phyloP scores from a whole-genome alignment of 1,140 invertebrate genomes.

The Proales similis region DNA sequence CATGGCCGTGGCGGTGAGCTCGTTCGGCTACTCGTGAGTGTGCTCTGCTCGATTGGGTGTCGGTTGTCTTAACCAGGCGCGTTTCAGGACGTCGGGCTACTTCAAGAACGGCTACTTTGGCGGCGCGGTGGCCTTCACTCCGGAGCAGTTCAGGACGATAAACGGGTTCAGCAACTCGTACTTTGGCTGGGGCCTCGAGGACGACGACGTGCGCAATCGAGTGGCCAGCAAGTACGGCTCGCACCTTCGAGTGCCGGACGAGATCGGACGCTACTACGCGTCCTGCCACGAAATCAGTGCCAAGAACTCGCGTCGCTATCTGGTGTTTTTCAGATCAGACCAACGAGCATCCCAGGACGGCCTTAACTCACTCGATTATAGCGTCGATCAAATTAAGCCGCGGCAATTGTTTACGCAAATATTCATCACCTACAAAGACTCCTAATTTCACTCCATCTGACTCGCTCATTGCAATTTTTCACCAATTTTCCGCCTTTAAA shows the following conservation, averaged over 20 bases:
- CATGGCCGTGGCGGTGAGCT: constrained; percentile 86
- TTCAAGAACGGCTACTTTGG: constrained; percentile 37
- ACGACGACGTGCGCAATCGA: constrained; percentile 39
- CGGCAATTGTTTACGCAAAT: no score
- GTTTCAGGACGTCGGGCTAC: constrained; percentile 16
- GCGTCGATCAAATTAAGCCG: no score
- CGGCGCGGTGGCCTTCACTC: constrained; percentile 38
- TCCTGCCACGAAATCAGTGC: constrained; percentile 21
- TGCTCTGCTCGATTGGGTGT: neutral
- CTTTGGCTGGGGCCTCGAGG: constrained; percentile 46
- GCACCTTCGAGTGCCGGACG: constrained; percentile 75
- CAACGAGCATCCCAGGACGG: no score
- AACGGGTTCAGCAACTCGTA: constrained; percentile 39
- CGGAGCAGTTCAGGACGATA: constrained; percentile 36
- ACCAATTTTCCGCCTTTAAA: no score
- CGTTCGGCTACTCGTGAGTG: constrained; percentile 69
- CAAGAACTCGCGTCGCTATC: constrained; percentile 14
- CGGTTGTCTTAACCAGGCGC: neutral
- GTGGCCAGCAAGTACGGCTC: constrained; percentile 69
- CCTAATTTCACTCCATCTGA: no score
- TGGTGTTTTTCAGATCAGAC: no score
- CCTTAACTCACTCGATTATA: no score
- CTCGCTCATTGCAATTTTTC: no score
- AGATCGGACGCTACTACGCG: constrained; percentile 67
- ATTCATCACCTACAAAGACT: no score